phyloP scores from a whole-genome alignment of 1,140 invertebrate species.

The Mesaphorura yosii region DNA sequence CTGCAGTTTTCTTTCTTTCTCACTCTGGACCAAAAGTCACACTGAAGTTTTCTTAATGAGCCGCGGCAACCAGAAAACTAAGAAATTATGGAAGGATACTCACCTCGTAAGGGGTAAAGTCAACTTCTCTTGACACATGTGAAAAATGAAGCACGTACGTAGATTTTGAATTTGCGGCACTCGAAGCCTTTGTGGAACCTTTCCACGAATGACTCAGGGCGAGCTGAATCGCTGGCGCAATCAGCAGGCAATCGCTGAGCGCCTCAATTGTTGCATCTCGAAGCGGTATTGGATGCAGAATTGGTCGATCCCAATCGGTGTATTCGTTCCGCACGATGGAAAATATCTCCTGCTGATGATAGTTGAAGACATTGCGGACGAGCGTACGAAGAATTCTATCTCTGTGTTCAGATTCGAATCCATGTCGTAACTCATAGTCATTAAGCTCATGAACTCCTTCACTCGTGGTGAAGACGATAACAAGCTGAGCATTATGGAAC shows the following conservation, averaged over 20 bases:
- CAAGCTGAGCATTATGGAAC: slow-evolving; percentile 55
- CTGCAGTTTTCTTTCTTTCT: too few relatives aligned
- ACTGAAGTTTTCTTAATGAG: too few relatives aligned
- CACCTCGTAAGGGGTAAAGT: slow-evolving; percentile 23
- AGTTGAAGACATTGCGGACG: slow-evolving; percentile 71
- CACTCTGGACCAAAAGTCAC: too few relatives aligned
- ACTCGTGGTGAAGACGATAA: slow-evolving; percentile 56
- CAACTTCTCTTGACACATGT: slow-evolving; percentile 25
- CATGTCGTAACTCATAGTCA: slow-evolving; percentile 59
- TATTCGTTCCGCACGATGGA: slow-evolving; percentile 83
- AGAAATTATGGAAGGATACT: slow-evolving; percentile 7
- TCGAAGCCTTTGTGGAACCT: too few relatives aligned
- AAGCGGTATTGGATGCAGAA: slow-evolving; percentile 67
- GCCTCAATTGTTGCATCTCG: slow-evolving; percentile 77
- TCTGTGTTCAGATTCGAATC: slow-evolving; percentile 62
- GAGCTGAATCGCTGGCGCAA: slow-evolving; percentile 24
- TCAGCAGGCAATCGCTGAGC: slow-evolving; percentile 51
- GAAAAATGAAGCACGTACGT: slow-evolving; percentile 30
- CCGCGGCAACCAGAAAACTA: too few relatives aligned
- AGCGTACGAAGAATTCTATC: slow-evolving; percentile 64
- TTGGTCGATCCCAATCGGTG: slow-evolving; percentile 79
- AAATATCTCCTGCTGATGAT: slow-evolving; percentile 83
- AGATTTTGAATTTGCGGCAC: too few relatives aligned
- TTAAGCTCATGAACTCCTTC: slow-evolving; percentile 65
- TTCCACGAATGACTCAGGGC: slow-evolving; percentile 23